These are phyloP conservation scores for Stomatorhinus ivindoensis DNA, from an alignment of 2,113 vertebrate species.

Conservation along the genomic window DNA sequence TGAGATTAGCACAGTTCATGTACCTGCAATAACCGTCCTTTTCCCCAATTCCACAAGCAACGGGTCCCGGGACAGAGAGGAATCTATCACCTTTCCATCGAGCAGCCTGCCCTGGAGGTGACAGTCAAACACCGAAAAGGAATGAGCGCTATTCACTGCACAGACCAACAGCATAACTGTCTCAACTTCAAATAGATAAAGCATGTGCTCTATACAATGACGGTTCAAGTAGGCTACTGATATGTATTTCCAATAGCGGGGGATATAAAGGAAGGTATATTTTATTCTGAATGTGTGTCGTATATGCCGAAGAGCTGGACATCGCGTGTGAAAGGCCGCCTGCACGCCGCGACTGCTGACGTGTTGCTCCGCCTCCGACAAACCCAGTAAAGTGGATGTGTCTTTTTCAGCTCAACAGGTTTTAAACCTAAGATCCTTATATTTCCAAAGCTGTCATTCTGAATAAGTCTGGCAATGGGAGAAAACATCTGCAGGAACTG, in stretches of 20 bases:
- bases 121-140: neutral
- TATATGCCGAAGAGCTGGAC: neutral
- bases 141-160: neutral
- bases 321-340: neutral
- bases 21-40: slow-evolving; percentile 85
- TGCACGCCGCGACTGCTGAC: slow-evolving; percentile 65
- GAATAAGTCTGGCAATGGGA: neutral
- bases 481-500: neutral
- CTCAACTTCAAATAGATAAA: neutral
- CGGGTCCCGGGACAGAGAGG: slow-evolving; percentile 79
- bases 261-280: neutral
- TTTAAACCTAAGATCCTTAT: neutral
- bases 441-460: neutral
- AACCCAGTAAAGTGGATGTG: neutral
- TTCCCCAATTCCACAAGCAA: slow-evolving; percentile 87
- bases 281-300: neutral
- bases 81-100: slow-evolving; percentile 84
- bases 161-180: neutral
- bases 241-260: neutral
- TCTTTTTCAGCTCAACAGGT: neutral
- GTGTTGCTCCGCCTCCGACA: slow-evolving; percentile 64
- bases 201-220: neutral
- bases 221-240: neutral
- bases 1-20: neutral
- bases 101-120: slow-evolving; percentile 72